Evolutionary conservation across 2,888 invertebrate species (phyloP).

Genomic region (Chloroclysta siterata): DNA sequence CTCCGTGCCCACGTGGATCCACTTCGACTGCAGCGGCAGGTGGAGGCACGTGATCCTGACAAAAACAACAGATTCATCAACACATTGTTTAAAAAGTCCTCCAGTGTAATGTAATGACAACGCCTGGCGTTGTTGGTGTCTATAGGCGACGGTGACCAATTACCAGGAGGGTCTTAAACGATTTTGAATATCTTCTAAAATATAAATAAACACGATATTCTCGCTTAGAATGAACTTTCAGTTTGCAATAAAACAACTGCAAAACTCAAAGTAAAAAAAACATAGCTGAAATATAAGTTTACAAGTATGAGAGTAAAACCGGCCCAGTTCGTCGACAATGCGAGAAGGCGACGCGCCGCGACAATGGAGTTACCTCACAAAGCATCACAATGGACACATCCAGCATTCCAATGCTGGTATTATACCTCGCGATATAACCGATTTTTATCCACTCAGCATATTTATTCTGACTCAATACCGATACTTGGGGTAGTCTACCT

Average conservation of each 20-base stretch:
- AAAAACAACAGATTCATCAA: conserved; percentile 18
- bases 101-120: too few species aligned
- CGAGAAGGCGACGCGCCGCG: neutral
- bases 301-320: conserved; percentile 5
- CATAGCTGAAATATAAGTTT: neutral
- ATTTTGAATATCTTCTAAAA: too few species aligned
- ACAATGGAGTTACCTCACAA: conserved; percentile 11
- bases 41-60: conserved; percentile 96
- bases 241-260: neutral
- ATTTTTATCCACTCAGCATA: neutral
- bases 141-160: too few species aligned
- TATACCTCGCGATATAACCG: conserved; percentile 2
- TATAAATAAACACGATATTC: too few species aligned
- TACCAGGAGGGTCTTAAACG: too few species aligned
- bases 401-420: conserved; percentile 8
- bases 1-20: conserved; percentile 99
- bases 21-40: conserved; percentile 98
- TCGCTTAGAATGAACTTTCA: too few species aligned
- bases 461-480: neutral
- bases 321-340: conserved; percentile 7
- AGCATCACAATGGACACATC: conserved; percentile 7
- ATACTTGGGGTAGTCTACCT: too few species aligned
- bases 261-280: too few species aligned
- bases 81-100: neutral
- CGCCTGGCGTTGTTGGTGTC: too few species aligned